A percentile compares a stretch with the other conserved stretches of the same genome.
Evolutionary conservation across 1,140 invertebrate genomes (phyloP).

Genomic region (Bradynema listronoti): DNA sequence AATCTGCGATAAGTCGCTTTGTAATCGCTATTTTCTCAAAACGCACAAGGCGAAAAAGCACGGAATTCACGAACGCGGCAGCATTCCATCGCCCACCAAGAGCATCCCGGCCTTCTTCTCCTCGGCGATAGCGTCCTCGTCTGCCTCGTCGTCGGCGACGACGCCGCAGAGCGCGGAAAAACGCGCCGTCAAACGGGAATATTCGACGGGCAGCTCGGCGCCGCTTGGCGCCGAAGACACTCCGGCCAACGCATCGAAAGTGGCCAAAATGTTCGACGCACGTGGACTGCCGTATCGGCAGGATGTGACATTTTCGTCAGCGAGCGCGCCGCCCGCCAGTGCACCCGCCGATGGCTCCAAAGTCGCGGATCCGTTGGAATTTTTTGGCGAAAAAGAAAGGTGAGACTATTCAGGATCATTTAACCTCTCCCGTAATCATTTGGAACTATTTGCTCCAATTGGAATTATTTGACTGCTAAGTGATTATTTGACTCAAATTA

Average conservation of each 20-base stretch:
- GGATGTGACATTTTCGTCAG: not conserved
- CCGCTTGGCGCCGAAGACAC: too few species aligned
- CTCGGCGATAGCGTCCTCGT: not conserved
- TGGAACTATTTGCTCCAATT: not conserved
- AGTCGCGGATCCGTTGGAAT: too few species aligned
- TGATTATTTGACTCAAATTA: not conserved
- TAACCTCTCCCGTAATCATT: not conserved
- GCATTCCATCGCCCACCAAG: too few species aligned
- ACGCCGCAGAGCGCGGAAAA: too few species aligned
- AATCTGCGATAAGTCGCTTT: conserved; percentile 86
- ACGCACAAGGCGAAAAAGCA: conserved; percentile 92
- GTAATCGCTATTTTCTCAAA: conserved; percentile 84
- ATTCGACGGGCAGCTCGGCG: too few species aligned
- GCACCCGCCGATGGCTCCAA: not conserved
- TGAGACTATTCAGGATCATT: too few species aligned
- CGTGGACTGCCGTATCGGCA: too few species aligned
- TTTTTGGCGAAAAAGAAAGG: too few species aligned
- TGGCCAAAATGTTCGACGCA: too few species aligned
- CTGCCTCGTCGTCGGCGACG: conserved; percentile 3
- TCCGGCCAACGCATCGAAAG: too few species aligned
- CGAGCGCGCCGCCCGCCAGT: not conserved
- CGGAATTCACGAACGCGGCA: conserved; percentile 61
- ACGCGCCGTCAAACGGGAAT: too few species aligned
- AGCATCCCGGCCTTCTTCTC: too few species aligned
- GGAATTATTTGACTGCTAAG: not conserved